phyloP scores from a whole-genome alignment of 2,113 vertebrate species.

The Turnix velox region DNA sequence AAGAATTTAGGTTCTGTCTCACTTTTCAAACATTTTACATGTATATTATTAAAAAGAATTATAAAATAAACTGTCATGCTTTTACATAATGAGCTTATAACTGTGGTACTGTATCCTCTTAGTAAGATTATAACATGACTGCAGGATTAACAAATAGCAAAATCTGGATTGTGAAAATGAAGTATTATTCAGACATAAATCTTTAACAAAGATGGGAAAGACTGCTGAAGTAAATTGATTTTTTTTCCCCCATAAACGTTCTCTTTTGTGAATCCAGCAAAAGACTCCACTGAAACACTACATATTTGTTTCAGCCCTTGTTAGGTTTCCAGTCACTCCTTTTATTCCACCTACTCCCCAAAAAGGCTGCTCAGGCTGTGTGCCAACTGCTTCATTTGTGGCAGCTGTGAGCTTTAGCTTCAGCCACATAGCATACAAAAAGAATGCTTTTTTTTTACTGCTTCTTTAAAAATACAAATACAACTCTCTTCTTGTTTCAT shows the following conservation, averaged over 20 bases:
- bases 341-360: not conserved
- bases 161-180: conserved; percentile 20
- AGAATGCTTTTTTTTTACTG: not conserved
- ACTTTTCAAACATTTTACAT: not conserved
- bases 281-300: not conserved
- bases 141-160: conserved; percentile 16
- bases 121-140: conserved; percentile 45
- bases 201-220: conserved; percentile 26
- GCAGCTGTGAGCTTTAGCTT: not conserved
- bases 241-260: not conserved
- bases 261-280: not conserved
- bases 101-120: conserved; percentile 49
- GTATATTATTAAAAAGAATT: not conserved
- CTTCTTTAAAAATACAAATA: not conserved
- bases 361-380: not conserved
- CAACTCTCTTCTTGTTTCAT: not conserved
- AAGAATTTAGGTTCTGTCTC: not conserved
- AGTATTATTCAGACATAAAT: conserved; percentile 13
- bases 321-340: not conserved
- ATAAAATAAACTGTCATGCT: conserved; percentile 29
- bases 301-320: not conserved
- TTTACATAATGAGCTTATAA: conserved; percentile 55
- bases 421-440: not conserved
- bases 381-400: not conserved
- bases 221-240: conserved; percentile 14